Percentiles rank a stretch among this genome's conserved stretches.
Conservation (phyloP, 2,888 invertebrate species). For the Plebejus anna region DNA sequence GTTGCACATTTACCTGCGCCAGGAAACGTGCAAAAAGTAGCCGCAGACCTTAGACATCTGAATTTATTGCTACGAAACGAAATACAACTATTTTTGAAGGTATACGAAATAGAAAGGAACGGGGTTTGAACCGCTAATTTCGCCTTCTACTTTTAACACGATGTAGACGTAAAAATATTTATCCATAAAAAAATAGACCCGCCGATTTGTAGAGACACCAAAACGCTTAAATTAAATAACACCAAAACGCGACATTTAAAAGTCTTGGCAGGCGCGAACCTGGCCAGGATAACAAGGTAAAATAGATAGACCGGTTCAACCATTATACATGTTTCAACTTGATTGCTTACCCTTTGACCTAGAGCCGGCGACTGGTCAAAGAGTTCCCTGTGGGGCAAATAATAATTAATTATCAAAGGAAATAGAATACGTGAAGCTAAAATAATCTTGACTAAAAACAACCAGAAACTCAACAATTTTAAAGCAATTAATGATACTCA, state of each 20-base stretch:
- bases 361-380: slow-evolving; percentile 19
- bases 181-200: slow-evolving; percentile 21
- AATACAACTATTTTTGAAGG: slow-evolving; percentile 6
- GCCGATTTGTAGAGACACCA: slow-evolving; percentile 20
- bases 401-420: background rate
- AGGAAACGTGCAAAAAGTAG: slow-evolving; percentile 3
- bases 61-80: slow-evolving; percentile 9
- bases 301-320: slow-evolving; percentile 17
- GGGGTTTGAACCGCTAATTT: slow-evolving; percentile 15
- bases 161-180: slow-evolving; percentile 14
- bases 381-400: background rate
- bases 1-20: background rate
- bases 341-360: slow-evolving; percentile 6
- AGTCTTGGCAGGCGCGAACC: slow-evolving; percentile 13
- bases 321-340: background rate
- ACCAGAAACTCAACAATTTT: background rate
- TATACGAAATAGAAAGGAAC: slow-evolving; percentile 27
- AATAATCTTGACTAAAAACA: background rate
- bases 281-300: slow-evolving; percentile 24
- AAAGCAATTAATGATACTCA: background rate
- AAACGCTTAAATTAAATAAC: slow-evolving; percentile 16
- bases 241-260: slow-evolving; percentile 15
- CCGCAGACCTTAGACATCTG: background rate
- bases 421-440: background rate
- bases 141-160: slow-evolving; percentile 24